phyloP scores from a whole-genome alignment of 2,888 invertebrate genomes.

The Cephus runcator region DNA sequence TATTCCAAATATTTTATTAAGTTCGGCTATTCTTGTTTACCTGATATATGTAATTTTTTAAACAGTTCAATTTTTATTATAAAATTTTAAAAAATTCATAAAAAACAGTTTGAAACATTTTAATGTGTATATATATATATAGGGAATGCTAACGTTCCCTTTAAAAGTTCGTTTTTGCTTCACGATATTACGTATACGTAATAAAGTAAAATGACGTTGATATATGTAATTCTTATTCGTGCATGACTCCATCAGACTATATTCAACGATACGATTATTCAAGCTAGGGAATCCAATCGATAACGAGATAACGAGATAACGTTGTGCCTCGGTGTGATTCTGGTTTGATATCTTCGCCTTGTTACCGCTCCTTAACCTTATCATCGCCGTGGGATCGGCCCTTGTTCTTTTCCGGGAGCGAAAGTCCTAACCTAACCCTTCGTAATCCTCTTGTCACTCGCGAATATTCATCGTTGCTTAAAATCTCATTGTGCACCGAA shows the following conservation, averaged over 20 bases:
- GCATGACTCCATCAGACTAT: not conserved
- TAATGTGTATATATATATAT: too few relatives aligned
- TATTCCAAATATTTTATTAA: too few relatives aligned
- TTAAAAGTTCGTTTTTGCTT: not conserved
- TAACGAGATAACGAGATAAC: conserved; percentile 3
- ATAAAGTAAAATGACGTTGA: not conserved
- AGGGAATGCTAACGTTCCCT: not conserved
- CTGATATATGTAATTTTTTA: too few relatives aligned
- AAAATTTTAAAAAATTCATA: too few relatives aligned
- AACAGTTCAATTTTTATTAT: too few relatives aligned
- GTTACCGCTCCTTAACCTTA: not conserved
- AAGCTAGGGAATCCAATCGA: not conserved
- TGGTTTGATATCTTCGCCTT: conserved; percentile 4
- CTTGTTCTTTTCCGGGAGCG: not conserved
- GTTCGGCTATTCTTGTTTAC: too few relatives aligned
- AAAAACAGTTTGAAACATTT: too few relatives aligned
- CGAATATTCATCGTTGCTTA: not conserved
- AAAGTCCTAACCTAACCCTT: not conserved
- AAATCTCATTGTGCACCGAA: not conserved
- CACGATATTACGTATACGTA: not conserved
- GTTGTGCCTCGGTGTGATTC: not conserved
- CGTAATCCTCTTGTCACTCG: not conserved
- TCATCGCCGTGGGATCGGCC: not conserved
- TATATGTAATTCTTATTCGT: not conserved
- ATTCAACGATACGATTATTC: not conserved